These are phyloP conservation scores for Drosophila nigromelanica DNA, from an alignment of 1,140 invertebrate species.

Conservation along the genomic window DNA sequence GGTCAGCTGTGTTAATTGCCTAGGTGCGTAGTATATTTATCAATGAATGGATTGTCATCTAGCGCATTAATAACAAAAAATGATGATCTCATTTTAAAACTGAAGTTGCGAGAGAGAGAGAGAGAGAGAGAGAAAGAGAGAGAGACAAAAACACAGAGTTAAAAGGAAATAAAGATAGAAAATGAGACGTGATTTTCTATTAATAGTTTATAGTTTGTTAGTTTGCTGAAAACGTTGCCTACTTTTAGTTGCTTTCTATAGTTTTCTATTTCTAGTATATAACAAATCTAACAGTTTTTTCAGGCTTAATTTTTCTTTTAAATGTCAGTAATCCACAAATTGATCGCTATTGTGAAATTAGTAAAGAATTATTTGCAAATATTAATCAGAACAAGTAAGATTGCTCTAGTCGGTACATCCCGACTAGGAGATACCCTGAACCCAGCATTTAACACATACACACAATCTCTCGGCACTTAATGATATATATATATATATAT, in stretches of 20 bases:
- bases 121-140: background rate
- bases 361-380: no score
- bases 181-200: background rate
- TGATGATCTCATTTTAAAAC: slow-evolving; percentile 27
- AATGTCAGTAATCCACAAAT: no score
- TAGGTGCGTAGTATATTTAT: slow-evolving; percentile 21
- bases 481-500: no score
- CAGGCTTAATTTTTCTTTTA: no score
- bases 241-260: slow-evolving; percentile 24
- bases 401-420: no score
- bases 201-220: slow-evolving; percentile 15
- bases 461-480: no score
- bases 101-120: background rate
- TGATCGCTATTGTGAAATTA: no score
- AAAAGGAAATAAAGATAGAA: background rate
- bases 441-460: no score
- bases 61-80: slow-evolving; percentile 23
- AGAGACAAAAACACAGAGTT: background rate
- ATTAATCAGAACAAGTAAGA: no score
- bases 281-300: background rate
- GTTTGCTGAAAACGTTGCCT: slow-evolving; percentile 9
- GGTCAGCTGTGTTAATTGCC: slow-evolving; percentile 18
- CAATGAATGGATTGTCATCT: slow-evolving; percentile 27
- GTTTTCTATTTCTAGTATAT: background rate
- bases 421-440: no score